phyloP scores from a whole-genome alignment of 1,140 invertebrate species.

The Plodia interpunctella region DNA sequence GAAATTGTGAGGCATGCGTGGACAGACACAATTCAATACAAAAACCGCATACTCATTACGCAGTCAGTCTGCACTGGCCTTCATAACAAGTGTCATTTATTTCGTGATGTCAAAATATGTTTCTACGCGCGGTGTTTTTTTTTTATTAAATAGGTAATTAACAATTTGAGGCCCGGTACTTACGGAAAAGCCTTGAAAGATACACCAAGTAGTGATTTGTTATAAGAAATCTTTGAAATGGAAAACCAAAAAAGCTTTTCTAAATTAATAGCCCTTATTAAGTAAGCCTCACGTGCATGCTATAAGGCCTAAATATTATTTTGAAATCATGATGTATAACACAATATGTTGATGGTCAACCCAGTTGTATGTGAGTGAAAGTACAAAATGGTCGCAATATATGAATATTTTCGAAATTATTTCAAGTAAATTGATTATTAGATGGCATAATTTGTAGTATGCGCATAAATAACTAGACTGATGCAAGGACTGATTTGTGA shows the following conservation, averaged over 20 bases:
- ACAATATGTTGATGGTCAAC: background rate
- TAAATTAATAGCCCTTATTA: too few species aligned
- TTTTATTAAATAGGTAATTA: background rate
- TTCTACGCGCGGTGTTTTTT: too few species aligned
- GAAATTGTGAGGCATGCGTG: too few species aligned
- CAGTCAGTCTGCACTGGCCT: too few species aligned
- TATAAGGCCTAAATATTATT: background rate
- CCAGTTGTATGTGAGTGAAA: too few species aligned
- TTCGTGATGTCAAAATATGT: too few species aligned
- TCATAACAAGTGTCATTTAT: too few species aligned
- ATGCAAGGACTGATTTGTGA: conserved; percentile 69
- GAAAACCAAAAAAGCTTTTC: background rate
- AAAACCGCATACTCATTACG: too few species aligned
- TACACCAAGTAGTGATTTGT: conserved; percentile 29
- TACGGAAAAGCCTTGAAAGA: conserved; percentile 24
- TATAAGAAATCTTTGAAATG: background rate
- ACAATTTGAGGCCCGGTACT: conserved; percentile 13
- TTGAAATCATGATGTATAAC: background rate
- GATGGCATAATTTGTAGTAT: conserved; percentile 16
- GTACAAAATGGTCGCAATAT: background rate
- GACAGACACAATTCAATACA: too few species aligned
- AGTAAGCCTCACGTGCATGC: too few species aligned
- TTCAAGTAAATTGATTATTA: background rate
- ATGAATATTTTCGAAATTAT: background rate
- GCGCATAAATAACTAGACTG: conserved; percentile 56